Evolutionary conservation across 1,140 invertebrate genomes (phyloP).

Genomic region (Diorhabda carinulata): DNA sequence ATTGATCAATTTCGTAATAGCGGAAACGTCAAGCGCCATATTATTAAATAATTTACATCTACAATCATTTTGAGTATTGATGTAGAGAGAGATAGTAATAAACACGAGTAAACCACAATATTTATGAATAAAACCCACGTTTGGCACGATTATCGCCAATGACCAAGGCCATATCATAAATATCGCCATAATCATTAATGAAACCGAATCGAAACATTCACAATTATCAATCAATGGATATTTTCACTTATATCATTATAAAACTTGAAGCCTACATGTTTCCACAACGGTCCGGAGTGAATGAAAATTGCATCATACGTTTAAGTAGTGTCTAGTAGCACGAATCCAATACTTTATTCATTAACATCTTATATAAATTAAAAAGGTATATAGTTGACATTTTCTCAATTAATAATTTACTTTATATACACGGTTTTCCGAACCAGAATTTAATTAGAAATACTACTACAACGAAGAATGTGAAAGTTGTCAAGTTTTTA

Average conservation of each 20-base stretch:
- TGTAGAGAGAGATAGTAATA: neutral
- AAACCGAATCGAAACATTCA: neutral
- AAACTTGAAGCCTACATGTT: neutral
- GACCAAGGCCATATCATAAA: conserved; percentile 1
- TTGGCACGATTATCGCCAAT: conserved; percentile 1
- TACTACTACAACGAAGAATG: too few species aligned
- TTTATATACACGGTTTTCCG: too few species aligned
- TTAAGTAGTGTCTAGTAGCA: too few species aligned
- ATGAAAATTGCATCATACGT: neutral
- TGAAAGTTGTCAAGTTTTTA: too few species aligned
- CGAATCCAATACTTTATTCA: too few species aligned
- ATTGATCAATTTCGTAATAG: neutral
- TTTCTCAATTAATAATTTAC: too few species aligned
- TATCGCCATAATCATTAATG: neutral
- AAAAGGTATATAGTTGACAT: too few species aligned
- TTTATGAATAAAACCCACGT: conserved; percentile 2
- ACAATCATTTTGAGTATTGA: neutral
- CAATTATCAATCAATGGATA: neutral
- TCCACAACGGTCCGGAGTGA: neutral
- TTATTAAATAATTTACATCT: conserved; percentile 3
- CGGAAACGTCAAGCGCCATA: conserved; percentile 1
- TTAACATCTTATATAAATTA: too few species aligned
- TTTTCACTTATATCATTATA: conserved; percentile 3
- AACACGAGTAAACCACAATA: neutral
- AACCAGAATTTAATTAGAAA: too few species aligned